phyloP scores from a whole-genome alignment of 1,140 invertebrate species.

The Ctenoplectra terminalis region DNA sequence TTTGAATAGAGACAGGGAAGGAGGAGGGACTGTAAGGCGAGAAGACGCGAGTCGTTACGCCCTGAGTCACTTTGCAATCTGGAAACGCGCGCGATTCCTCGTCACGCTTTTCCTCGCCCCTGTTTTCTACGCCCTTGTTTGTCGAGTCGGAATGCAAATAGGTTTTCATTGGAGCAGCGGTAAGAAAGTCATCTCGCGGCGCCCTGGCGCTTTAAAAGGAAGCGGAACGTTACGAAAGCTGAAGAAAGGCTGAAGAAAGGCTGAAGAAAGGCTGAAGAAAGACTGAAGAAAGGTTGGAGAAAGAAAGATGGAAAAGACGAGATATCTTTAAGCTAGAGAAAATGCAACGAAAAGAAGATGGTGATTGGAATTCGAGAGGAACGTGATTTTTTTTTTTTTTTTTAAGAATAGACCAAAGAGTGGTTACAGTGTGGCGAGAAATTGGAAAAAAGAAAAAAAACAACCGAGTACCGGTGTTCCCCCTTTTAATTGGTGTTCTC shows the following conservation, averaged over 20 bases:
- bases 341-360: not conserved
- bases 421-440: constrained; percentile 33
- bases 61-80: constrained; percentile 47
- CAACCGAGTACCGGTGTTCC: constrained; percentile 42
- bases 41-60: constrained; percentile 60
- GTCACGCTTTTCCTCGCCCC: not conserved
- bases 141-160: constrained; percentile 54
- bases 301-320: not conserved
- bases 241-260: no score
- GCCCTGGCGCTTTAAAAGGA: not conserved
- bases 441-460: constrained; percentile 26
- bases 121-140: not conserved
- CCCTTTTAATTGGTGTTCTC: constrained; percentile 67
- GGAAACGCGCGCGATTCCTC: constrained; percentile 47
- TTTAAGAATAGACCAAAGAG: constrained; percentile 29
- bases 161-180: not conserved
- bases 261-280: no score
- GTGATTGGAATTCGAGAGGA: not conserved
- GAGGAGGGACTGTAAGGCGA: constrained; percentile 64
- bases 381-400: not conserved
- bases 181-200: not conserved
- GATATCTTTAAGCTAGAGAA: not conserved
- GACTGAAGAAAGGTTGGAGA: no score
- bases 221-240: no score
- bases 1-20: constrained; percentile 58